Conservation (phyloP, 2,113 vertebrate species). For the Gambusia holbrooki region DNA sequence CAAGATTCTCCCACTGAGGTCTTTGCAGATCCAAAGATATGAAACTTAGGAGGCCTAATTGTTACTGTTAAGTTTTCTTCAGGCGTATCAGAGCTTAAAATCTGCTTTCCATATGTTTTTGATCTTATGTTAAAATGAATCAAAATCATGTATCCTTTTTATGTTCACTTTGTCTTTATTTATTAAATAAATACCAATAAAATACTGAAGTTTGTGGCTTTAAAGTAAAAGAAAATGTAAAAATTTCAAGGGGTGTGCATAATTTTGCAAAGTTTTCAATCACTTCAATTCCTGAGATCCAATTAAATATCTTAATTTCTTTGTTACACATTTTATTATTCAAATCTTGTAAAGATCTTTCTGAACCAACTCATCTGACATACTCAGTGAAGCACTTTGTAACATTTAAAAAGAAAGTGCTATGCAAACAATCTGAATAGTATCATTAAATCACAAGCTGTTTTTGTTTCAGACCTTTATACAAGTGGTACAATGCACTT, state of each 20-base stretch:
- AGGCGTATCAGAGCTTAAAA: background rate
- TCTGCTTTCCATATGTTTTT: background rate
- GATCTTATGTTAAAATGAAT: too few relatives aligned
- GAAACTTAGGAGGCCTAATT: background rate
- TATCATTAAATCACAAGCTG: constrained; percentile 56
- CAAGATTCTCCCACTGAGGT: background rate
- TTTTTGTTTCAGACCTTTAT: constrained; percentile 28
- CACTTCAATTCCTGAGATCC: background rate
- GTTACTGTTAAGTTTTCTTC: too few relatives aligned
- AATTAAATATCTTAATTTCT: background rate
- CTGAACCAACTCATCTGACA: background rate
- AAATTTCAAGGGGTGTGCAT: background rate
- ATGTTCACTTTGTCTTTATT: too few relatives aligned
- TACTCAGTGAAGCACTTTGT: constrained; percentile 5
- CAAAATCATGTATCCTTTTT: too few relatives aligned
- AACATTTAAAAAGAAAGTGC: background rate
- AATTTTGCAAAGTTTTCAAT: background rate
- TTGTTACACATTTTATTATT: background rate
- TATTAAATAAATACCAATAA: background rate
- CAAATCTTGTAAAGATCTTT: background rate
- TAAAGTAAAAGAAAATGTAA: background rate
- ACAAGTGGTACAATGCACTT: constrained; percentile 63
- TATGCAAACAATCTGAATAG: background rate
- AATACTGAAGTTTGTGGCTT: background rate
- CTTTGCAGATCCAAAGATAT: background rate